Evolutionary conservation across 2,888 invertebrate genomes (phyloP), one percentile per base, ranked within the genome.

Genomic region (Epinotia demarniana): DNA sequence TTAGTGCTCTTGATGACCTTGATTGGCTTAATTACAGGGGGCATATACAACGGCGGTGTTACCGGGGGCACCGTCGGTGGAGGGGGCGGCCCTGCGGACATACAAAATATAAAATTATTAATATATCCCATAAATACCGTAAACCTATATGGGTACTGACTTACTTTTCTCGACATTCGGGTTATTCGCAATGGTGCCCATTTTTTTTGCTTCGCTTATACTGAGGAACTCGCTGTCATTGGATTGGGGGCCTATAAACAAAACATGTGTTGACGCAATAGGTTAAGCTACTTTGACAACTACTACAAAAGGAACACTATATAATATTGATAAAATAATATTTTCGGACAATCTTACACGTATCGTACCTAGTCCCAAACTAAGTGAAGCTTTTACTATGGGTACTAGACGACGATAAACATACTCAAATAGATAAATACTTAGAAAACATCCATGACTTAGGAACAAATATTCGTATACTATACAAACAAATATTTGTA

Each of bases 1-100:
- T 83, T 84, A 0, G 83, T 87, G 33, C 89, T 88, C 75, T 91
- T 92, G 43, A 86, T 84, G 16, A 92, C 90, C 16, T 84, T 80
- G 3, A 84, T 81, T n/a, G 80, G 78, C 0, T 74, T 76, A 4
- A 70, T 67, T 0, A 27, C 75, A 0, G 70, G 27, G 9, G 70
- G 8, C 23, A 71, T 64, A 9, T 18, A 53, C 4, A 79, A 74
- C 5, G 81, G 81, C 4, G 78, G 69, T 4, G 77, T 76, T 0
- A 8, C 9, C 11, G 46, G 66, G 11, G 39, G 39, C 39, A 18
- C 33, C 27, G 49, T 23, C 8, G n/a, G 16, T n/a, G 77, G 75
- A 58, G 60, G 69, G 2, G 43, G 73, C 12, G 76, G 33, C 43
- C 73, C 64, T 60, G 16, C 13, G 49, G 16, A 49, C 64, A 46